Evolutionary conservation across 2,797 vertebrate genomes (phyloP).

Genomic region (Pangasius mekongensis): DNA sequence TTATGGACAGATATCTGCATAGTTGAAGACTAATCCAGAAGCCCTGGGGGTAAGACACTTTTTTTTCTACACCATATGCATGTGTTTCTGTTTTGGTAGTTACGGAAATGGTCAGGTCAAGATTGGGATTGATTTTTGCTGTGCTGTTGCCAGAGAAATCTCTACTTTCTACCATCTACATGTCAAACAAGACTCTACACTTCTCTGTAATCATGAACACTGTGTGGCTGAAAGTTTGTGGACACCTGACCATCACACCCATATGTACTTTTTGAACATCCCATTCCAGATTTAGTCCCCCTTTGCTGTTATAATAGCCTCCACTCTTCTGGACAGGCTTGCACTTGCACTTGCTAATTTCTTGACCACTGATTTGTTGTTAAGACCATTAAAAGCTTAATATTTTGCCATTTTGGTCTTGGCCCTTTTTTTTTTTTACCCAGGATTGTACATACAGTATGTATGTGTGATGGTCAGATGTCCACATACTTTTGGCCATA

Average conservation of each 20-base stretch:
- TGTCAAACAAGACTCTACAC: background rate
- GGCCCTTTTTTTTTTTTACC: too few species aligned
- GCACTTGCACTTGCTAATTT: background rate
- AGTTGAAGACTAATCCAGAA: background rate
- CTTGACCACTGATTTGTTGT: too few species aligned
- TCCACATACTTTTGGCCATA: background rate
- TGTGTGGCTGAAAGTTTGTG: background rate
- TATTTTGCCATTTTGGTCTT: too few species aligned
- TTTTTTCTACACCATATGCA: background rate
- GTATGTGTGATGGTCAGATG: background rate
- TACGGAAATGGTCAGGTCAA: background rate
- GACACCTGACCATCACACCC: background rate
- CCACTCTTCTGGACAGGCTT: background rate
- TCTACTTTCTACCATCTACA: background rate
- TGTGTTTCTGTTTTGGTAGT: background rate
- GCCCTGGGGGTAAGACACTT: background rate
- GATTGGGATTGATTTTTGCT: background rate
- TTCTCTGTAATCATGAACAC: background rate
- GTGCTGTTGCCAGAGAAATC: background rate
- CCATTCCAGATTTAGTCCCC: background rate
- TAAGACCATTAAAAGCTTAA: too few species aligned
- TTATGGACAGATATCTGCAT: background rate
- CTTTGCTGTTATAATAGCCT: background rate
- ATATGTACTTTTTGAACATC: background rate
- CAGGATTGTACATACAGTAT: background rate